phyloP scores from a whole-genome alignment of 2,888 invertebrate genomes.

The Ommatoiulus sabulosus region DNA sequence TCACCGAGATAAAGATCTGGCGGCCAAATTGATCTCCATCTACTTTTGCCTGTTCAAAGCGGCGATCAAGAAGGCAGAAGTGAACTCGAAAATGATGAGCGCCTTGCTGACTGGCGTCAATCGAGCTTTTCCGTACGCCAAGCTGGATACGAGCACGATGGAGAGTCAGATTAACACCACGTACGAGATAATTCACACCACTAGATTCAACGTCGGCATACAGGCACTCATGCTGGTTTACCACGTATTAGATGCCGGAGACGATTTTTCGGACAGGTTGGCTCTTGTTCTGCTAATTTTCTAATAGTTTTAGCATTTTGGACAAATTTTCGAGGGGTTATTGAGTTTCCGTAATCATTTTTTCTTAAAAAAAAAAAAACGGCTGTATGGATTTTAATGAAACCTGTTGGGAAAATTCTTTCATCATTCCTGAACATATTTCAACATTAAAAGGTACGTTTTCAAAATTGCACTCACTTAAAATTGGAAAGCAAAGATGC shows the following conservation, averaged over 20 bases:
- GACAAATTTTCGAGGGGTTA: too few relatives aligned
- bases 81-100: conserved; percentile 86
- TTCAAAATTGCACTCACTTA: too few relatives aligned
- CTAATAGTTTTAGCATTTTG: too few relatives aligned
- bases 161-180: conserved; percentile 79
- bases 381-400: too few relatives aligned
- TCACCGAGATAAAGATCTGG: conserved; percentile 79
- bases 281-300: neutral
- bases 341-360: too few relatives aligned
- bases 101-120: conserved; percentile 85
- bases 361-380: too few relatives aligned
- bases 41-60: conserved; percentile 98
- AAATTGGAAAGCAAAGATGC: too few relatives aligned
- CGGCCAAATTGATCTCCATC: conserved; percentile 85
- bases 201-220: conserved; percentile 77
- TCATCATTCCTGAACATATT: too few relatives aligned
- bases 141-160: conserved; percentile 71
- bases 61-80: conserved; percentile 82
- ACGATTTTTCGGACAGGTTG: conserved; percentile 71
- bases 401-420: too few relatives aligned
- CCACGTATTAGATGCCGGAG: conserved; percentile 73
- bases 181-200: conserved; percentile 83
- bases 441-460: too few relatives aligned
- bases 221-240: conserved; percentile 75
- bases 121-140: conserved; percentile 85